Evolutionary conservation across 2,888 invertebrate species (phyloP).

Genomic region (Mesodorylaimus sp.): DNA sequence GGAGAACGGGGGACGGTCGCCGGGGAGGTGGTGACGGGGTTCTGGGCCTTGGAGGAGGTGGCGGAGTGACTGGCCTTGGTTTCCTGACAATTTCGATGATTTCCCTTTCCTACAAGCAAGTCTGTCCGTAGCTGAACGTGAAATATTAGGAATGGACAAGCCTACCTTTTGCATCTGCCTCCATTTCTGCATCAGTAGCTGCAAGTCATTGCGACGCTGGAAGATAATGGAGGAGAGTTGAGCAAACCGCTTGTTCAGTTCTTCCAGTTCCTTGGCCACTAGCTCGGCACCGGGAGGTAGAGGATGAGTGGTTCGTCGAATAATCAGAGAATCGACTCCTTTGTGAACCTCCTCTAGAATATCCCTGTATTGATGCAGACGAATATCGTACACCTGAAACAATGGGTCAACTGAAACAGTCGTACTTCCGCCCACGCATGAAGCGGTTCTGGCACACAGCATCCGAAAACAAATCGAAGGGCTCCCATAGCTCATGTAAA

Average conservation of each 20-base stretch:
- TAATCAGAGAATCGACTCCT: background rate
- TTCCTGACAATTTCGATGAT: too few species aligned
- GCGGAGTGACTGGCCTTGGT: background rate
- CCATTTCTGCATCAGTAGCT: conserved; percentile 7
- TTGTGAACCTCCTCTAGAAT: conserved; percentile 38
- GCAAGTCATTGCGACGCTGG: conserved; percentile 6
- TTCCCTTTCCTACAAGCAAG: too few species aligned
- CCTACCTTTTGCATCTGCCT: too few species aligned
- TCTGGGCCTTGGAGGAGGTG: background rate
- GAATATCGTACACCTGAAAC: conserved; percentile 58
- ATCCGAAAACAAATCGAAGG: too few species aligned
- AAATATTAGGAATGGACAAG: too few species aligned
- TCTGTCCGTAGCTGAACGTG: too few species aligned
- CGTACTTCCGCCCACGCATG: background rate
- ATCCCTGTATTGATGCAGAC: conserved; percentile 60
- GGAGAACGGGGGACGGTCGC: background rate
- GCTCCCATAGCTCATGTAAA: too few species aligned
- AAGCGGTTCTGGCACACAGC: too few species aligned
- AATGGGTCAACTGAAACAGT: too few species aligned
- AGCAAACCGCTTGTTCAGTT: conserved; percentile 34
- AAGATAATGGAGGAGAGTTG: conserved; percentile 6
- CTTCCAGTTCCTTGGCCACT: conserved; percentile 57
- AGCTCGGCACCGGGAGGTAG: conserved; percentile 46
- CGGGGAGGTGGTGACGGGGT: background rate
- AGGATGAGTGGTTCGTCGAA: conserved; percentile 14